Evolutionary conservation across 2,888 invertebrate genomes (phyloP).

Genomic region (Pristionchus fissidentatus): DNA sequence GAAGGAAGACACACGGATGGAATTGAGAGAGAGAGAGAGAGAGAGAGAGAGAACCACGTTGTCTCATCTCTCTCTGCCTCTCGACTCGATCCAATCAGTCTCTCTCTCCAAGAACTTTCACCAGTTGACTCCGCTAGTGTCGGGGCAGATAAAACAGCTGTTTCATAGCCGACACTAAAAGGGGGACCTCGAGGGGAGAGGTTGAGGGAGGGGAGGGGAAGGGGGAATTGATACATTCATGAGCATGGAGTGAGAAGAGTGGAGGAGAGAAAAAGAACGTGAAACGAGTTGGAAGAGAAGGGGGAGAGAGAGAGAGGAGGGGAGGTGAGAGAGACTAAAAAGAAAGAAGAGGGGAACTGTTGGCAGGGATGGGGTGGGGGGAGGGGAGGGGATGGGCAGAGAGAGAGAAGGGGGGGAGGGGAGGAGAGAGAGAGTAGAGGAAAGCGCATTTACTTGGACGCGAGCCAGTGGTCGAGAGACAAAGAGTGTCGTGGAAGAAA

Average conservation of each 20-base stretch:
- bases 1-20: constrained; percentile 8
- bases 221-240: constrained; percentile 19
- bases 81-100: too few relatives aligned
- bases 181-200: neutral
- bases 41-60: neutral
- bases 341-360: constrained; percentile 40
- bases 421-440: neutral
- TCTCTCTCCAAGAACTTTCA: constrained; percentile 13
- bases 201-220: neutral
- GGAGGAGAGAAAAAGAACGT: neutral
- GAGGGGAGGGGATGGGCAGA: neutral
- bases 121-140: neutral
- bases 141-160: constrained; percentile 3
- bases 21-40: constrained; percentile 17
- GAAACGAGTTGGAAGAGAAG: neutral
- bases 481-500: neutral
- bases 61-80: too few relatives aligned
- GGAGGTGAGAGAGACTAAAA: constrained; percentile 12
- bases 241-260: constrained; percentile 11
- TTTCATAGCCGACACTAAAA: neutral
- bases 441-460: constrained; percentile 22
- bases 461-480: constrained; percentile 11
- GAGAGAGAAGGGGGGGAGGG: neutral
- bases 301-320: neutral
- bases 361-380: constrained; percentile 7